A percentile compares a stretch with the other conserved stretches of the same genome.
phyloP scores from a whole-genome alignment of 2,113 vertebrate genomes.

The Xenotilapia longispinis region DNA sequence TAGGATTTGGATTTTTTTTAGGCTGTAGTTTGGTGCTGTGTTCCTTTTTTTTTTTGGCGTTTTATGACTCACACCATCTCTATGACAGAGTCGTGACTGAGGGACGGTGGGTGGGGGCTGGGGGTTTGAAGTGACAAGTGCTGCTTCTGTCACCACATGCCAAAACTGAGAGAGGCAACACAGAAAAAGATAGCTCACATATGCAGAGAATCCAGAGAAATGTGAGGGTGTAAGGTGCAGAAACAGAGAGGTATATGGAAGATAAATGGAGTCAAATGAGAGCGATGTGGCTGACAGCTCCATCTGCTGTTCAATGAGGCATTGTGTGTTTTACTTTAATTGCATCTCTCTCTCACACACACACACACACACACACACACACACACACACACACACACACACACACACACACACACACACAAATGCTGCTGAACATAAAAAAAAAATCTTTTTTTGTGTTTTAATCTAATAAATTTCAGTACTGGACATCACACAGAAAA shows the following conservation, averaged over 20 bases:
- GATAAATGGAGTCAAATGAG: background rate
- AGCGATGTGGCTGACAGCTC: background rate
- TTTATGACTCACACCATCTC: slow-evolving; percentile 35
- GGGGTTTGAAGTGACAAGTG: slow-evolving; percentile 9
- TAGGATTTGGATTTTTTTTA: background rate
- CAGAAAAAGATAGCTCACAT: background rate
- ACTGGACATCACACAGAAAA: background rate
- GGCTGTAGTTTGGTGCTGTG: background rate
- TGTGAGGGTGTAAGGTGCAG: background rate
- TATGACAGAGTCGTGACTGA: slow-evolving; percentile 56
- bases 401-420: background rate
- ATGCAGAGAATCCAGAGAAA: background rate
- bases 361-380: background rate
- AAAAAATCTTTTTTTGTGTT: background rate
- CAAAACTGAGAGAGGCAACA: background rate
- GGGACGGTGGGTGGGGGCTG: background rate
- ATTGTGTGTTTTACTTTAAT: background rate
- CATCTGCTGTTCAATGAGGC: slow-evolving; percentile 25
- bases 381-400: background rate
- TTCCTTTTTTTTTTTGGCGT: background rate
- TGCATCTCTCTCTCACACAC: background rate
- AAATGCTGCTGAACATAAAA: background rate
- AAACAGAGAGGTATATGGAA: background rate
- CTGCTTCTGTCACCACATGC: background rate
- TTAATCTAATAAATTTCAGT: background rate